Percentiles rank a stretch among this genome's conserved stretches.
phyloP scores from a whole-genome alignment of 2,797 vertebrate species.

The Spinibarbus caldwelli region DNA sequence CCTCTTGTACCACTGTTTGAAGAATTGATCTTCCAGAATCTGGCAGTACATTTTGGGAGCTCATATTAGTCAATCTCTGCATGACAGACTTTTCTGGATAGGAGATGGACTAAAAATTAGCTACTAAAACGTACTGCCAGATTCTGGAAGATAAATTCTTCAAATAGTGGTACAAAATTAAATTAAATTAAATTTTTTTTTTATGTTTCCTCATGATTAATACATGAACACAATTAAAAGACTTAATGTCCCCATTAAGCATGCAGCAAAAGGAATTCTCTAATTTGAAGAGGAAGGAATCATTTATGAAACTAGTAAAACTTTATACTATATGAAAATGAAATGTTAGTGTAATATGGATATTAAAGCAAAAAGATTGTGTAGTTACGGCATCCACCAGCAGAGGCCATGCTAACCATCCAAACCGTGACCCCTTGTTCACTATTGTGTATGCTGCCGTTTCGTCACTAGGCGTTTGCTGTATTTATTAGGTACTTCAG shows the following conservation, averaged over 20 bases:
- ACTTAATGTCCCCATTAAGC: not conserved
- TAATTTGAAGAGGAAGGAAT: not conserved
- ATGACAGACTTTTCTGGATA: no score
- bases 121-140: no score
- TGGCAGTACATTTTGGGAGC: no score
- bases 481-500: not conserved
- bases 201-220: slow-evolving; percentile 26
- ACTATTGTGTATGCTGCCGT: not conserved
- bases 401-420: slow-evolving; percentile 5
- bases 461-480: not conserved
- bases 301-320: not conserved
- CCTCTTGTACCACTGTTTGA: no score
- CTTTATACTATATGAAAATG: not conserved
- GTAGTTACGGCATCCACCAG: not conserved
- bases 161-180: no score
- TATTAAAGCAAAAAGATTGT: not conserved
- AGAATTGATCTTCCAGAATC: no score
- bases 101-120: no score
- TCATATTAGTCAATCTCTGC: no score
- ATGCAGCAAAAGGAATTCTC: slow-evolving; percentile 10
- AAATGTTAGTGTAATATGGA: not conserved
- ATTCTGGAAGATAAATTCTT: no score
- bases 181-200: no score
- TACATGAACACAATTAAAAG: slow-evolving; percentile 25
- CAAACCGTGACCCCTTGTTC: not conserved